Evolutionary conservation across 2,113 vertebrate species (phyloP), one percentile per base, ranked within the genome.

Genomic region (Cynoglossus semilaevis): DNA sequence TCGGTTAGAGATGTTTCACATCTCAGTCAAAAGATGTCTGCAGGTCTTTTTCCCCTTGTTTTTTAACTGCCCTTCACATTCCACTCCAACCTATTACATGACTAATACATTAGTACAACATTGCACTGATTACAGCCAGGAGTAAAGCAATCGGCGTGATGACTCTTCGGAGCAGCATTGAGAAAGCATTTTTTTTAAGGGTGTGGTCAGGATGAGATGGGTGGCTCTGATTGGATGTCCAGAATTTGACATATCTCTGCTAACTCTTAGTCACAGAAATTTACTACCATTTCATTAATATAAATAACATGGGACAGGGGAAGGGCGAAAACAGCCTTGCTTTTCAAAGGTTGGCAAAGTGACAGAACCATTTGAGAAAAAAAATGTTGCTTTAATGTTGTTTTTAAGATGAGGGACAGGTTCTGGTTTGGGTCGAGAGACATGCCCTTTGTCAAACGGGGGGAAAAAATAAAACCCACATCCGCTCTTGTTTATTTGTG

Each of bases 41-140:
- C 22, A 29, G 22, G 22, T 29, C 22, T 29, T 29, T 29, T 29
- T 29, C 22, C n/a, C 22, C 6, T 63, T 50, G 56, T 44, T 19
- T 12, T 42, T 19, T 9, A 54, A 46, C 35, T 52, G 58, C 59
- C 56, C 45, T 63, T 81, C 57, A 65, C 53, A 70, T 80, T 76
- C 65, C 51, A 14, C 66, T 66, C 54, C 53, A 72, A 82, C 78
- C 66, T 77, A 74, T 82, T 80, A 74, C 64, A 72, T 69, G 67
- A 78, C 66, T 82, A 67, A 76, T 49, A 16, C 35, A 40, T 58
- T 49, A 36, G 57, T 40, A 38, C 57, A 59, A 60, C 46, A 17
- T 38, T 63, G 59, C 51, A 63, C 40, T 69, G 62, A 58, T 70
- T 74, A 38, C 56, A 74, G 63, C 11, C 44, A 52, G 42, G 52